phyloP scores from a whole-genome alignment of 2,113 vertebrate species.

The Dipodomys ordii region DNA sequence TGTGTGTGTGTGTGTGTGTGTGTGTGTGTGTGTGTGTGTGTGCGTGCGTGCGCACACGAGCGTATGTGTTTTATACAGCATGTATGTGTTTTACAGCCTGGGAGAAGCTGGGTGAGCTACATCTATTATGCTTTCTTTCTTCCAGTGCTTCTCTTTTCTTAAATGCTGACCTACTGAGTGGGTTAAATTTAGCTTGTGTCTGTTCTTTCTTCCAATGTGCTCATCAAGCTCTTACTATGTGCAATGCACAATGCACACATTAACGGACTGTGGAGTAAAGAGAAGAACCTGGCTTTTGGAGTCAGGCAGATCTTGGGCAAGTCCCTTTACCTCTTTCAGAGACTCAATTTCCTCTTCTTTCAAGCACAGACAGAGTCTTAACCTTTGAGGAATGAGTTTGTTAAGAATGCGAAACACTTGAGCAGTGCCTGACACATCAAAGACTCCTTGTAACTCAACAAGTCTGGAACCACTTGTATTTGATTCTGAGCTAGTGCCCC shows the following conservation, averaged over 20 bases:
- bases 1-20: too few relatives aligned
- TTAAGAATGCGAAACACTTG: conserved; percentile 13
- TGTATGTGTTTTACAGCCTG: background rate
- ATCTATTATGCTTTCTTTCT: conserved; percentile 5
- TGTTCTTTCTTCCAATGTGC: conserved; percentile 2
- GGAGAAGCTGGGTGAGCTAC: conserved; percentile 31
- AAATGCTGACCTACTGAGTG: background rate
- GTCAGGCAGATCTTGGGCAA: background rate
- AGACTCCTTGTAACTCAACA: conserved; percentile 24
- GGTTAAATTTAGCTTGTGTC: background rate
- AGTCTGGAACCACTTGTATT: background rate
- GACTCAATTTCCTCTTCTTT: conserved; percentile 43
- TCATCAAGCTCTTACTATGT: background rate
- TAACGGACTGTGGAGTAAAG: background rate
- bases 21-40: too few relatives aligned
- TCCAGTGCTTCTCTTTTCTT: background rate
- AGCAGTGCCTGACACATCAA: background rate
- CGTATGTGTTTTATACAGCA: too few relatives aligned
- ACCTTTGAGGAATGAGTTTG: conserved; percentile 29
- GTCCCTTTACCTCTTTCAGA: conserved; percentile 25
- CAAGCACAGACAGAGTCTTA: background rate
- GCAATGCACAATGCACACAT: too few relatives aligned
- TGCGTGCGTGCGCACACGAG: too few relatives aligned
- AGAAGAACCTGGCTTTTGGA: background rate
- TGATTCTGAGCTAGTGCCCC: background rate